Percentiles rank a stretch among this genome's conserved stretches.
phyloP scores from a whole-genome alignment of 2,888 invertebrate species.

The Agonopterix arenella region DNA sequence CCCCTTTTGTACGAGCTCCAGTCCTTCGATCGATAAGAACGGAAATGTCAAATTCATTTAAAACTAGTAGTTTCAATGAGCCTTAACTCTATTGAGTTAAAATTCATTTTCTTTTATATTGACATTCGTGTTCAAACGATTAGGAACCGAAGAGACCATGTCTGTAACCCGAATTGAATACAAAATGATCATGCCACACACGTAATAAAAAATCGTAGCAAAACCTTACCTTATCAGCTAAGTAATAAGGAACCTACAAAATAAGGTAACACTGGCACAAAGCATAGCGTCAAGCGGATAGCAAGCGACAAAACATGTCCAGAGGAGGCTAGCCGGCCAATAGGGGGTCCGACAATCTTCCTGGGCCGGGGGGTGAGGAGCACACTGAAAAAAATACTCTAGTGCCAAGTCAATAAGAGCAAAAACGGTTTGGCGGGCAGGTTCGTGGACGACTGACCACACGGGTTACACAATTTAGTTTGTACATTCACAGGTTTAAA shows the following conservation, averaged over 20 bases:
- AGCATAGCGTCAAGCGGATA: constrained; percentile 64
- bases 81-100: too few species aligned
- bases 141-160: too few species aligned
- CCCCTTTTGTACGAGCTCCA: too few species aligned
- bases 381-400: constrained; percentile 77
- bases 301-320: constrained; percentile 70
- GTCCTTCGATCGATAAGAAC: too few species aligned
- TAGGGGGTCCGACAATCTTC: constrained; percentile 65
- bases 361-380: constrained; percentile 77
- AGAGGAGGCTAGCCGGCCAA: constrained; percentile 75
- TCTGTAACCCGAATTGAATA: neutral
- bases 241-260: neutral
- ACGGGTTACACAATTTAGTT: constrained; percentile 14
- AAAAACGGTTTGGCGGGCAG: constrained; percentile 61
- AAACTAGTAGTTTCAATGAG: too few species aligned
- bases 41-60: too few species aligned
- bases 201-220: neutral
- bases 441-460: constrained; percentile 29
- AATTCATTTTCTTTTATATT: too few species aligned
- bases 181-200: constrained; percentile 11
- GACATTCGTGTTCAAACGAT: too few species aligned
- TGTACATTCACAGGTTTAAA: constrained; percentile 8
- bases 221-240: neutral
- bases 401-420: constrained; percentile 73
- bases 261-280: constrained; percentile 17